phyloP scores from a whole-genome alignment of 92 coral and sea anemone genomes.

The Actinostola sp. region DNA sequence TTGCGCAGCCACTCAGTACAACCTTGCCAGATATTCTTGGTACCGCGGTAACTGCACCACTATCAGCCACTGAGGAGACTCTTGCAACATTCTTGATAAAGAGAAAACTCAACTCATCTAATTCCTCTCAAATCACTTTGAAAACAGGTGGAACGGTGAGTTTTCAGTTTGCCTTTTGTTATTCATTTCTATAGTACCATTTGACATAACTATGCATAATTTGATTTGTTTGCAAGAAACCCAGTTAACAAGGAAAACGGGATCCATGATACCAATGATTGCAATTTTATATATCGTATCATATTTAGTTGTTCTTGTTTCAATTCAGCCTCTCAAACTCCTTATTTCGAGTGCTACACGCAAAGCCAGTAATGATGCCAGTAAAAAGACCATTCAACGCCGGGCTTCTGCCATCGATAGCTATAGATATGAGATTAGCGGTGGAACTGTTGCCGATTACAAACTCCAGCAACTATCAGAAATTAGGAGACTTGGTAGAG shows the following conservation, averaged over 20 bases:
- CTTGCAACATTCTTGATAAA: constrained; percentile 14
- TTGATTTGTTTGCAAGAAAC: not conserved
- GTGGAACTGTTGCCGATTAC: not conserved
- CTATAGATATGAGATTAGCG: not conserved
- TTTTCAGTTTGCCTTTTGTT: not conserved
- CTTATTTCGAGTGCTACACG: not conserved
- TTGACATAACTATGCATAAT: no score
- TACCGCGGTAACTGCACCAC: not conserved
- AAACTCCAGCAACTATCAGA: not conserved
- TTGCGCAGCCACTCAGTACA: not conserved
- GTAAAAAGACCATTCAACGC: constrained; percentile 11
- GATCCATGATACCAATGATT: no score
- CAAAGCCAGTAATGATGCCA: not conserved
- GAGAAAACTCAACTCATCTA: constrained; percentile 1
- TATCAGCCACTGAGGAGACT: not conserved
- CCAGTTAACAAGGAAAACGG: not conserved
- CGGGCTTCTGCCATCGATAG: not conserved
- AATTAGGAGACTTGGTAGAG: not conserved
- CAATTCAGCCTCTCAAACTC: constrained; percentile 18
- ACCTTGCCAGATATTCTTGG: not conserved
- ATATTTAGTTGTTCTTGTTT: not conserved
- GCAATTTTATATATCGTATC: no score
- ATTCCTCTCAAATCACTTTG: not conserved
- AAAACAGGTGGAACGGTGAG: constrained; percentile 28
- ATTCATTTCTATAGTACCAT: no score